phyloP scores from a whole-genome alignment of 2,797 vertebrate genomes.

The Zenarchopterus dispar region DNA sequence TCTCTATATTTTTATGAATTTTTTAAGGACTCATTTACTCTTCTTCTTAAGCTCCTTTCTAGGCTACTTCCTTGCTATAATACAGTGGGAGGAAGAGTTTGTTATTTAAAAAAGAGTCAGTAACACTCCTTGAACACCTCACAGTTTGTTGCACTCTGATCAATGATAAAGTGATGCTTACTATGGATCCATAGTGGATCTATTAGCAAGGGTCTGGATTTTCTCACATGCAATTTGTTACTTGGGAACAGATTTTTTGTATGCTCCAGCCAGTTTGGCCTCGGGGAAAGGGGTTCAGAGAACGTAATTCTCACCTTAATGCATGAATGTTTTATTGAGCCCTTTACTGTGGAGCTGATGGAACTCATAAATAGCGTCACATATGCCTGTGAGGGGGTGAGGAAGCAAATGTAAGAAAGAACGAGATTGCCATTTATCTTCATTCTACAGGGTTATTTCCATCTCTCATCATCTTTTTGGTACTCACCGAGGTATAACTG shows the following conservation, averaged over 20 bases:
- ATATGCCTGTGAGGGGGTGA: not conserved
- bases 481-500: not conserved
- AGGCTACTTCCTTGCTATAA: conserved; percentile 1
- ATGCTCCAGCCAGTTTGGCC: conserved; percentile 29
- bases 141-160: conserved; percentile 43
- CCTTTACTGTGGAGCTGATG: conserved; percentile 21
- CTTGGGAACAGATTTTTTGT: conserved; percentile 41
- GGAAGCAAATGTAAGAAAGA: conserved; percentile 9
- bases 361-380: conserved; percentile 25
- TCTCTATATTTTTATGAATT: conserved; percentile 14
- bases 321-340: conserved; percentile 50
- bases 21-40: not conserved
- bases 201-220: conserved; percentile 44
- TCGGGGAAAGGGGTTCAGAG: conserved; percentile 37
- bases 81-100: not conserved
- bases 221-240: conserved; percentile 50
- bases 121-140: conserved; percentile 28
- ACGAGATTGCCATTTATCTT: conserved; percentile 17
- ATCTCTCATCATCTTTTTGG: conserved; percentile 10
- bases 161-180: conserved; percentile 59
- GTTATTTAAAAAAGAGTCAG: conserved; percentile 7
- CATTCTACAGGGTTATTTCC: conserved; percentile 11
- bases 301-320: conserved; percentile 51
- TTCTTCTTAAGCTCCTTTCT: conserved; percentile 11
- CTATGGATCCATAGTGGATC: conserved; percentile 28